These are phyloP conservation scores for Podocnemis expansa DNA, from an alignment of 2,113 vertebrate species.

Conservation along the genomic window DNA sequence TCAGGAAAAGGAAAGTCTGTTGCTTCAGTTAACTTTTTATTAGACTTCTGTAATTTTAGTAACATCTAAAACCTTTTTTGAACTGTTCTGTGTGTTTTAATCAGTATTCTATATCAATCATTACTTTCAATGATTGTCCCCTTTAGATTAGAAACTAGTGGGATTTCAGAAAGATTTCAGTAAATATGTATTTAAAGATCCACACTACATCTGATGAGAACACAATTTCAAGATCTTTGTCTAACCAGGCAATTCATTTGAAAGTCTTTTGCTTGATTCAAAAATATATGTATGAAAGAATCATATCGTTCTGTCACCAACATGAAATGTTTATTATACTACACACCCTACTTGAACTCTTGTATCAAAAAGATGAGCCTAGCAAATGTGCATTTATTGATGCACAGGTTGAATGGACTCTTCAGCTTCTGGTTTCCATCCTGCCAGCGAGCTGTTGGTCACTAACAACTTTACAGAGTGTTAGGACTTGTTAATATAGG, in stretches of 20 bases:
- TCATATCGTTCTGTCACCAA: background rate
- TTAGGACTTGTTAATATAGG: too few species aligned
- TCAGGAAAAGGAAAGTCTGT: background rate
- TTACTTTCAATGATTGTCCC: background rate
- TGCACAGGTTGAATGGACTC: background rate
- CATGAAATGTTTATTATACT: background rate
- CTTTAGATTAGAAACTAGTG: too few species aligned
- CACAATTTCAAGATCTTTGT: background rate
- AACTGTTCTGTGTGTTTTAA: background rate
- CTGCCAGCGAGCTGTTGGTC: background rate
- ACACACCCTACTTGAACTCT: background rate
- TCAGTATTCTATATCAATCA: background rate
- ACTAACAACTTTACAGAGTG: background rate
- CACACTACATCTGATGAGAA: background rate
- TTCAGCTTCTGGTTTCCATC: background rate
- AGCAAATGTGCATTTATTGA: background rate
- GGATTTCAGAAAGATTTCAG: background rate
- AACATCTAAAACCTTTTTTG: background rate
- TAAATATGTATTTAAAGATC: background rate
- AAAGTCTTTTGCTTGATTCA: background rate
- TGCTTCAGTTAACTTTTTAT: background rate
- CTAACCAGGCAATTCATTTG: background rate
- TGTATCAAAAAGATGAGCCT: background rate
- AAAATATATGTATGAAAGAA: background rate
- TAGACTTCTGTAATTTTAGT: background rate